A percentile compares a stretch with the other conserved stretches of the same genome.
phyloP scores from a whole-genome alignment of 2,797 vertebrate genomes.

The Hafferia zeledoni region DNA sequence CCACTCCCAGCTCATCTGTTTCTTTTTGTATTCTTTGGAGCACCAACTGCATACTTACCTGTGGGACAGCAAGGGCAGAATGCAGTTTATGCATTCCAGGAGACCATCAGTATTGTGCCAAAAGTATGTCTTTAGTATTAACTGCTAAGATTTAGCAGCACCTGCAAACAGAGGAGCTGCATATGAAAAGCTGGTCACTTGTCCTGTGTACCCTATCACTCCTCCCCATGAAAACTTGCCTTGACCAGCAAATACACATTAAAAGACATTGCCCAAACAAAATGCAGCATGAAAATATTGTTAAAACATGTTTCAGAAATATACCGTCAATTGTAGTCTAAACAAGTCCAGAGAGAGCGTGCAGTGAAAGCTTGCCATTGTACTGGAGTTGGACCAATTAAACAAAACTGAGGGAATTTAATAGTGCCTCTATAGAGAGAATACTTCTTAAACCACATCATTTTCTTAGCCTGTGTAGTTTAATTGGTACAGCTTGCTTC shows the following conservation, averaged over 20 bases:
- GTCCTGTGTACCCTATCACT: background rate
- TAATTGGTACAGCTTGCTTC: constrained; percentile 2
- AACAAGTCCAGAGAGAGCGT: constrained; percentile 37
- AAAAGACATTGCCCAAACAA: background rate
- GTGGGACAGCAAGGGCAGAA: background rate
- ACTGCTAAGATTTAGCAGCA: background rate
- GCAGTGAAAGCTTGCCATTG: constrained; percentile 30
- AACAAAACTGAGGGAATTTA: constrained; percentile 28
- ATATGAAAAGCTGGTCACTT: background rate
- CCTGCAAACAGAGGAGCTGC: background rate
- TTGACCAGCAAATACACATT: background rate
- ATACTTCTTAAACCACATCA: constrained; percentile 43
- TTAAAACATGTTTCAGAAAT: constrained; percentile 53
- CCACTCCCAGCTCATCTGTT: fast-evolving
- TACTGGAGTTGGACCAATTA: constrained; percentile 30
- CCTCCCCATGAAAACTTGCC: background rate
- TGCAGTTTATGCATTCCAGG: background rate
- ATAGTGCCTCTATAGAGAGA: constrained; percentile 23
- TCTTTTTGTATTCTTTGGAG: background rate
- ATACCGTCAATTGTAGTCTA: background rate
- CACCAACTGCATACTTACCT: background rate
- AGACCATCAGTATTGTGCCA: background rate
- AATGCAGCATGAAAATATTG: background rate
- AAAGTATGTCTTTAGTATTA: background rate
- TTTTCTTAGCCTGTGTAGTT: constrained; percentile 26